These are phyloP conservation scores for Hydraecia micacea DNA, from an alignment of 2,888 invertebrate species.

Conservation along the genomic window DNA sequence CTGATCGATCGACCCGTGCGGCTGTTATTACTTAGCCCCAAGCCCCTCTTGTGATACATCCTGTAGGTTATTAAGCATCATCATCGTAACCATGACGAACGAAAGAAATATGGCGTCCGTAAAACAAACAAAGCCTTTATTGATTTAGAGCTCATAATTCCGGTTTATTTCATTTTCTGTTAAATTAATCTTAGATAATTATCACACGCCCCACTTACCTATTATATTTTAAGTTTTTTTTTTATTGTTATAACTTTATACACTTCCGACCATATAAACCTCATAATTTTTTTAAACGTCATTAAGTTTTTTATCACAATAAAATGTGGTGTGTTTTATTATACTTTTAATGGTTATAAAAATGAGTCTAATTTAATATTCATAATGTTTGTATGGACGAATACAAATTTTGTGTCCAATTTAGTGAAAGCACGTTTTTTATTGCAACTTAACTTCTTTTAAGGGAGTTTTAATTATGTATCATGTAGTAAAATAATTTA, in stretches of 20 bases:
- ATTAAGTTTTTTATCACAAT: constrained; percentile 54
- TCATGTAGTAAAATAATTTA: constrained; percentile 27
- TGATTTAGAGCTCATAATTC: constrained; percentile 53
- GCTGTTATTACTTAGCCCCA: too few relatives aligned
- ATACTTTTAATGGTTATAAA: constrained; percentile 38
- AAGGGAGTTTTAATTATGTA: constrained; percentile 38
- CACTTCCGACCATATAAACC: constrained; percentile 43
- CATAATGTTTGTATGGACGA: constrained; percentile 24
- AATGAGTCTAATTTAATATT: constrained; percentile 41
- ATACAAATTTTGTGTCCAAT: constrained; percentile 36
- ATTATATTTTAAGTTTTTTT: constrained; percentile 13
- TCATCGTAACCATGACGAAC: constrained; percentile 37
- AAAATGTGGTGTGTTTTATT: constrained; percentile 36
- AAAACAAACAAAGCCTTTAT: constrained; percentile 51
- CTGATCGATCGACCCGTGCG: too few relatives aligned
- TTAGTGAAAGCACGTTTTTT: constrained; percentile 45
- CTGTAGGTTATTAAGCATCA: neutral
- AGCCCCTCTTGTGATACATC: too few relatives aligned
- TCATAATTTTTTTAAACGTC: constrained; percentile 29
- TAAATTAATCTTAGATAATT: constrained; percentile 56
- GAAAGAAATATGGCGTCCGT: constrained; percentile 18
- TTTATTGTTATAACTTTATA: constrained; percentile 32
- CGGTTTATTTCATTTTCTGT: constrained; percentile 33
- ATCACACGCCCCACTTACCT: constrained; percentile 48
- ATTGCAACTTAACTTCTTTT: constrained; percentile 35